These are phyloP conservation scores for Spinus olivaceus DNA, from an alignment of 2,797 vertebrate genomes.

Conservation along the genomic window DNA sequence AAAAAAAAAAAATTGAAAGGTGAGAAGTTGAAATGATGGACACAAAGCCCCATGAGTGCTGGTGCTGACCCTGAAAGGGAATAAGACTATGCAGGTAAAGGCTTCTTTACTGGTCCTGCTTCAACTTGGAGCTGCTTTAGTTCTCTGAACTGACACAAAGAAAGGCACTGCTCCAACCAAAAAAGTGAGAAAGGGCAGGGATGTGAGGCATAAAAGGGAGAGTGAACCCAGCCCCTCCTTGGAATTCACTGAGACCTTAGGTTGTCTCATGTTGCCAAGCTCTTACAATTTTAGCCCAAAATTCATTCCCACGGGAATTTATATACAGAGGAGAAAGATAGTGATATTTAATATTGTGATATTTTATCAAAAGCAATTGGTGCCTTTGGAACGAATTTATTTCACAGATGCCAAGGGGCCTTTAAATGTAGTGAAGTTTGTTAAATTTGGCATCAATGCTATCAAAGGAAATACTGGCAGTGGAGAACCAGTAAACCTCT, in stretches of 20 bases:
- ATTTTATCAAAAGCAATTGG: neutral
- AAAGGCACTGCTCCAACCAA: neutral
- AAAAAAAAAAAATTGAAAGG: neutral
- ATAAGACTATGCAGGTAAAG: neutral
- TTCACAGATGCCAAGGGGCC: neutral
- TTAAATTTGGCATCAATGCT: neutral
- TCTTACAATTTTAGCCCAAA: neutral
- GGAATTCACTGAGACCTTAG: neutral
- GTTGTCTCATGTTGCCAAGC: neutral
- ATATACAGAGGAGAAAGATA: neutral
- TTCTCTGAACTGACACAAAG: neutral
- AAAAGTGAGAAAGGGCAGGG: neutral
- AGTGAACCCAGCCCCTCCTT: neutral
- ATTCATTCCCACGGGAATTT: neutral
- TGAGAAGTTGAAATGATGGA: neutral
- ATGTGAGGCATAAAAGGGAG: neutral
- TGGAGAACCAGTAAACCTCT: neutral
- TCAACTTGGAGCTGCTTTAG: neutral
- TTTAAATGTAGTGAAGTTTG: neutral
- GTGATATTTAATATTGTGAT: neutral
- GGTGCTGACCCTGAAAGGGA: neutral
- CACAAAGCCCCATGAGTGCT: neutral
- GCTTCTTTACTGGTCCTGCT: neutral
- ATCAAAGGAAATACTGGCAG: neutral
- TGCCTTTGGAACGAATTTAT: neutral